Base-by-base conservation (phyloP, 1,140 invertebrate genomes). In the Lepidostoma basale region DNA sequence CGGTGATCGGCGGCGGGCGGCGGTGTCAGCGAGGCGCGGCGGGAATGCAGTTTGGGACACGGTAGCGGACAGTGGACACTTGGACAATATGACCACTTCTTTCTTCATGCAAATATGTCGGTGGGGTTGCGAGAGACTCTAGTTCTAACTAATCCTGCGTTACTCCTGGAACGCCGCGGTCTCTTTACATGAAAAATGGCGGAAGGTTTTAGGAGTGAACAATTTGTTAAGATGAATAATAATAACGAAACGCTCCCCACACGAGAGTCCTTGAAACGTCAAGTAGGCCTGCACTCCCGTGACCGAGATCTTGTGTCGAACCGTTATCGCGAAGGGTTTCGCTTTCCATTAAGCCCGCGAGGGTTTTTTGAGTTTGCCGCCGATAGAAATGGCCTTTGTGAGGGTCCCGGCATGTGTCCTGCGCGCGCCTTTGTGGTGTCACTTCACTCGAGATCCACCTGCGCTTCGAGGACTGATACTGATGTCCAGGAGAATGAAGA, bases 351-450 rank as follows among this genome's bases (percentile, higher is more conserved):
- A 23, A 59, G n/a, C 22, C 25, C 10, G 22, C 12, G 25, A 44
- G 44, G 40, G 54, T 33, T 67, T 39, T 56, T 67, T 67, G 59
- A 68, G 20, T 42, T 20, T 54, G 47, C 67, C 67, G 67, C 36
- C 58, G 16, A 67, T 62, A 36, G 40, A 62, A 14, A 44, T 33
- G 36, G 14, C 20, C 52, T 56, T 56, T 56, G 52, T 25, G 36
- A n/a, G 18, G 52, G 20, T 25, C n/a, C 47, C 44, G 58, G n/a
- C 44, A 33, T 68, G 69, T 65, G 63, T 70, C 64, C 26, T 59
- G 14, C 28, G 28, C 56, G 64, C 12, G 56, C 49, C 62, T 71
- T 71, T 71, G 69, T 71, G 26, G 64, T 33, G 69, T 71, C 69
- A 58, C 4, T 70, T 70, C 28, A 44, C 25, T 1, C 5, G 25